Evolutionary conservation across 2,113 vertebrate species (phyloP), one percentile per base, ranked within the genome.

Genomic region (Eudyptes chrysolophus): DNA sequence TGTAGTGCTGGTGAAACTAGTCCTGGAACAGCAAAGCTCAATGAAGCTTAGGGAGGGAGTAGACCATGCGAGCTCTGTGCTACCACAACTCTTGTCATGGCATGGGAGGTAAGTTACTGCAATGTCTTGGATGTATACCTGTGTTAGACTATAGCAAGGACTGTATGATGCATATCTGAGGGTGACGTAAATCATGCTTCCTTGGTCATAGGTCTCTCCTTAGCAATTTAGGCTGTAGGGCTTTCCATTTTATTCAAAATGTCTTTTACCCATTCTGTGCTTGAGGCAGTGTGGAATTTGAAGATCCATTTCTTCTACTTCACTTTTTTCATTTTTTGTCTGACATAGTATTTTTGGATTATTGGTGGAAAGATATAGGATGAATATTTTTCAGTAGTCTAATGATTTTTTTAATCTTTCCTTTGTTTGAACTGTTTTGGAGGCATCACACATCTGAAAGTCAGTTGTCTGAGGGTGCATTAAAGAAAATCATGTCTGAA

Each of bases 391-490:
- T 55, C 49, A 44, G 7, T 38, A 26, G n/a, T 52, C 44, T 32
- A 36, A 55, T 12, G 25, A 3, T 16, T 62, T 60, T 72, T 76
- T 58, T 13, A 32, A 26, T 57, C 6, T 64, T n/a, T 57, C 27
- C 11, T 48, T 55, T 65, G 16, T 36, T 55, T 65, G 16, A 76
- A 9, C 22, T 62, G 6, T 25, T 77, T 60, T 44, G 34, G 34
- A 83, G 12, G 18, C 6, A 21, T 51, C 30, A 8, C 6, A 19
- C 1, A 5, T 48, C 16, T 48, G 7, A 19, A 69, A 77, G 13
- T 44, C 7, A 15, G 2, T 60, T 68, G 2, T 60, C 17, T 26
- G 44, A 74, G 4, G 1, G 3, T 2, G 0, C 10, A 15, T 12
- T n/a, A 21, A 69, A 84, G 30, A 71, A 69, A 80, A 65, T n/a